phyloP scores from a whole-genome alignment of 2,797 vertebrate genomes.

The Anniella stebbinsi region DNA sequence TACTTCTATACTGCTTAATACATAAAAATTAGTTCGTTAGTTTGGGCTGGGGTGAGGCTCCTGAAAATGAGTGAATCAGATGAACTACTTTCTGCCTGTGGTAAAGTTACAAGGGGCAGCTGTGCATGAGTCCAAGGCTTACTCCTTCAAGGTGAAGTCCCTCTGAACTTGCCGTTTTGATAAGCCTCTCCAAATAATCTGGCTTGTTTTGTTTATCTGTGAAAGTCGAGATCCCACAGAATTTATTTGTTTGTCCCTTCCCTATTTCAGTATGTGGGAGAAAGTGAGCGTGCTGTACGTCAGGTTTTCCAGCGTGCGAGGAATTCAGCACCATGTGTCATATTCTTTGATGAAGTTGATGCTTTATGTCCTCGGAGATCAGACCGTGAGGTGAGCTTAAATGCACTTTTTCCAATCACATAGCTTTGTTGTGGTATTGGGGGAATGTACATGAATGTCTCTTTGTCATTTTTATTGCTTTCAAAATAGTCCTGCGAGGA shows the following conservation, averaged over 20 bases:
- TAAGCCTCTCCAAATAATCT: background rate
- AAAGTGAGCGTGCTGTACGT: constrained; percentile 94
- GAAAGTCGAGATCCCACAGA: background rate
- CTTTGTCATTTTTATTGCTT: background rate
- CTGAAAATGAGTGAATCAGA: background rate
- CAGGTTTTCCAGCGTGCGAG: constrained; percentile 95
- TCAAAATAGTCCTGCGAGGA: background rate
- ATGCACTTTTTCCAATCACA: constrained; percentile 6
- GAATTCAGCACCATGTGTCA: constrained; percentile 95
- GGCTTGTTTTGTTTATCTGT: background rate
- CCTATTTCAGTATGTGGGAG: constrained; percentile 90
- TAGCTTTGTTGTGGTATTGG: background rate
- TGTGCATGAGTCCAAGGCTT: background rate
- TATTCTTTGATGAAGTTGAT: constrained; percentile 98
- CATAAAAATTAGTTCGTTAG: too few relatives aligned
- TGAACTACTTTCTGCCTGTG: background rate
- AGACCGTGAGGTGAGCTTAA: constrained; percentile 86
- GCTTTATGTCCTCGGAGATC: constrained; percentile 95
- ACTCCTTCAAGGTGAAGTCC: background rate
- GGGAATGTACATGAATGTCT: background rate
- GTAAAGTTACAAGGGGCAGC: background rate
- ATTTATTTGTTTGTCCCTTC: background rate
- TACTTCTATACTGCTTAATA: too few relatives aligned
- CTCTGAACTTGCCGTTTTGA: background rate
- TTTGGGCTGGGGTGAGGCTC: background rate